These are phyloP conservation scores for Regulus satrapa DNA, from an alignment of 2,113 vertebrate species.

Conservation along the genomic window DNA sequence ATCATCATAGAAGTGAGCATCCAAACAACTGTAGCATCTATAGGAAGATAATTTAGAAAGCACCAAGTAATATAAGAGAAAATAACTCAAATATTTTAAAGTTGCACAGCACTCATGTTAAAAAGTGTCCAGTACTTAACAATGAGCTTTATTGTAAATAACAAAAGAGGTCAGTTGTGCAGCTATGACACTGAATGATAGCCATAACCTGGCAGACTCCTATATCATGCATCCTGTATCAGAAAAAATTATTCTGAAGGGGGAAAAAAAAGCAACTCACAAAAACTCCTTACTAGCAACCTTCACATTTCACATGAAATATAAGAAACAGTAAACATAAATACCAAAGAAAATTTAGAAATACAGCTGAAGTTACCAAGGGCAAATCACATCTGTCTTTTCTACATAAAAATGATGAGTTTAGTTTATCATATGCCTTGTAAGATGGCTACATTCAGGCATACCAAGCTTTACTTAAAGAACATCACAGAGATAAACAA, in stretches of 20 bases:
- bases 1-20: conserved; percentile 94
- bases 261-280: neutral
- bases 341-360: neutral
- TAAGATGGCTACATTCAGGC: neutral
- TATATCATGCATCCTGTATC: neutral
- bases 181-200: neutral
- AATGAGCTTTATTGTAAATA: neutral
- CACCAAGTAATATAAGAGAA: neutral
- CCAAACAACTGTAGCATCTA: conserved; percentile 83
- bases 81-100: neutral
- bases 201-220: neutral
- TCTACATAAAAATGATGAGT: neutral
- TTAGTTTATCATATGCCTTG: neutral
- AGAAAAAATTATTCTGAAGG: neutral
- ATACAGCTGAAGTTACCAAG: neutral
- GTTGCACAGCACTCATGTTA: neutral
- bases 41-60: neutral
- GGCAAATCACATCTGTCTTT: neutral
- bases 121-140: neutral
- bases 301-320: neutral
- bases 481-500: neutral
- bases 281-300: neutral
- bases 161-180: neutral
- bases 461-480: neutral
- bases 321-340: neutral